These are phyloP conservation scores for Halictus ligatus DNA, from an alignment of 2,888 invertebrate species.

Conservation along the genomic window DNA sequence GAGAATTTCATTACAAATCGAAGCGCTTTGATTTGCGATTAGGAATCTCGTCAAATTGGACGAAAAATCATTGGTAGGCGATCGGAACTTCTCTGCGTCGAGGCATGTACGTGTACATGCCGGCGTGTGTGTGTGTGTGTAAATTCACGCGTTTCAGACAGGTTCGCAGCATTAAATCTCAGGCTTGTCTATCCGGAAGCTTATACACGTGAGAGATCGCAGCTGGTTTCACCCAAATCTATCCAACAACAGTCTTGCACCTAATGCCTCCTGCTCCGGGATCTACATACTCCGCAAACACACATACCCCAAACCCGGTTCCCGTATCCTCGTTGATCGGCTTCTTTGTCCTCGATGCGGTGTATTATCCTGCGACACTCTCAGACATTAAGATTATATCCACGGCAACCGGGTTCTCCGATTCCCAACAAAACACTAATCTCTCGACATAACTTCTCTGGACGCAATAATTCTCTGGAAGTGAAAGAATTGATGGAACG, in stretches of 20 bases:
- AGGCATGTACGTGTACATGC: not conserved
- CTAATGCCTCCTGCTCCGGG: conserved; percentile 20
- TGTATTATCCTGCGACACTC: not conserved
- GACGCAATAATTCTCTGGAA: not conserved
- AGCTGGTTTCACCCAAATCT: conserved; percentile 55
- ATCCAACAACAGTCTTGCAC: conserved; percentile 42
- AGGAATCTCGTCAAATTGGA: not conserved
- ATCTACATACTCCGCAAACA: conserved; percentile 31
- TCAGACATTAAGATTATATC: not conserved
- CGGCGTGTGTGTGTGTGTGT: not conserved
- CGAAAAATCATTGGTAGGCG: not conserved
- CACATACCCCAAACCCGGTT: not conserved
- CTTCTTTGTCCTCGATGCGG: not conserved
- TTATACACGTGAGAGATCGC: conserved; percentile 55
- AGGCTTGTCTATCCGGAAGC: conserved; percentile 22
- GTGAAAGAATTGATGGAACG: not conserved
- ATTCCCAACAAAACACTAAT: not conserved
- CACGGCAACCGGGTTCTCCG: not conserved
- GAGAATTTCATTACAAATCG: not conserved
- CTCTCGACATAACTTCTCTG: not conserved
- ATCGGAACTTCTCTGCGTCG: not conserved
- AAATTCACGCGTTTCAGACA: conserved; percentile 20
- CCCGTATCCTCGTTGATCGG: conserved; percentile 17
- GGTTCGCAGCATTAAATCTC: conserved; percentile 29
- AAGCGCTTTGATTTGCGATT: not conserved